Evolutionary conservation across 2,888 invertebrate species (phyloP), one percentile per base, ranked within the genome.

Genomic region (Lottia scabra): DNA sequence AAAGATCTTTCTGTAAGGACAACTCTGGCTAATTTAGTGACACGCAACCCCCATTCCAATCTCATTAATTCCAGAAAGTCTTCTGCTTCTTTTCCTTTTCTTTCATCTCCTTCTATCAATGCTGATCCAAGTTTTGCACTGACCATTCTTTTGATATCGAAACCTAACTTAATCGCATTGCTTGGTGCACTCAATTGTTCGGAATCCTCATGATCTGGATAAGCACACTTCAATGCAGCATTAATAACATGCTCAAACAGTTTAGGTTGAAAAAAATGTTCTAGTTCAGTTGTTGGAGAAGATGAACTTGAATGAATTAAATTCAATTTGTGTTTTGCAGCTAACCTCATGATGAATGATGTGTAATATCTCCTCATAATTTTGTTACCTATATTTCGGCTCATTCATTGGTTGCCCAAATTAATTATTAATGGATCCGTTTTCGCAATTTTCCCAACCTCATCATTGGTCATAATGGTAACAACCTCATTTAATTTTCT

Each of bases 351-450:
- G 4, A 71, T 64, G 45, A 67, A 43, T 10, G 70, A 70, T 6
- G 77, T 75, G 65, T 77, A 77, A 30, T 77, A 77, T 44, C 72
- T 77, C 19, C 73, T 43, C 73, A 73, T 77, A 15, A 73, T 62
- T 27, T 66, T 64, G 62, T 75, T 77, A 43, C 75, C 75, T 13
- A 68, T 44, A 62, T 77, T 77, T 38, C 71, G 48, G 23, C 56
- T 62, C 44, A 77, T 65, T 75, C 73, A 77, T 46, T 71, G 68
- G 44, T 76, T 75, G 26, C 76, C 76, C 4, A 76, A 63, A 23
- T 46, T 48, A 27, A 76, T 48, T 44, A 77, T 75, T 26, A 75
- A 43, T 4, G 48, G 19, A 66, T 77, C 77, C 10, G 67, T 63
- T 62, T 67, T 46, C 45, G 76, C 75, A 63, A 73, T 46, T 43